A percentile compares a stretch with the other conserved stretches of the same genome.
Conservation (phyloP, 2,888 invertebrate genomes). For the Calameuta filiformis region DNA sequence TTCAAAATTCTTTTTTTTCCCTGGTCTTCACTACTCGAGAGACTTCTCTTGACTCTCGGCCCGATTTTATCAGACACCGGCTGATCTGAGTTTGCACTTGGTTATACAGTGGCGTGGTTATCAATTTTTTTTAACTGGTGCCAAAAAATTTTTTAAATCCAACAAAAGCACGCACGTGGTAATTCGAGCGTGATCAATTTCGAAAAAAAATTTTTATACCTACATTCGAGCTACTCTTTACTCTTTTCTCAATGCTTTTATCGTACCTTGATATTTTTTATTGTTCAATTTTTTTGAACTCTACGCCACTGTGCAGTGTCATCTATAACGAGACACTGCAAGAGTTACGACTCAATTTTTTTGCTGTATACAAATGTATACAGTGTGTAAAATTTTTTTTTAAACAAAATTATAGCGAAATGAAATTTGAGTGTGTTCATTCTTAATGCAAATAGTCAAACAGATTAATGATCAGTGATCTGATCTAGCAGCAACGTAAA, state of each 20-base stretch:
- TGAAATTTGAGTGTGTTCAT: too few relatives aligned
- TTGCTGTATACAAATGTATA: not conserved
- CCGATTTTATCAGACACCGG: conserved; percentile 25
- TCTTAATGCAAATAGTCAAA: too few relatives aligned
- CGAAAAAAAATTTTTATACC: not conserved
- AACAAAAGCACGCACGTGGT: not conserved
- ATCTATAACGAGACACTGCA: conserved; percentile 50
- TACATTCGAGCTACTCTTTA: rapidly evolving
- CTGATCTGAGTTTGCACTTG: conserved; percentile 48
- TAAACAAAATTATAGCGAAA: too few relatives aligned
- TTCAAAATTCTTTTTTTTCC: not conserved
- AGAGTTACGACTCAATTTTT: conserved; percentile 27
- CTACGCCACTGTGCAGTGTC: conserved; percentile 47
- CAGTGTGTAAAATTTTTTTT: not conserved
- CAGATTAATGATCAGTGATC: not conserved
- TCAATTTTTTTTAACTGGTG: not conserved
- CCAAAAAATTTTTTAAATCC: not conserved
- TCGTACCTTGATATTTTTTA: not conserved
- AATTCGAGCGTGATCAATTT: not conserved
- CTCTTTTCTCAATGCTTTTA: not conserved
- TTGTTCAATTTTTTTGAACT: not conserved
- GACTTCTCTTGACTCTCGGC: not conserved
- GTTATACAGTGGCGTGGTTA: conserved; percentile 44
- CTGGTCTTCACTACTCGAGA: not conserved
- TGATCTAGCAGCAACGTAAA: not conserved